Evolutionary conservation across 2,797 vertebrate species (phyloP).

Genomic region (Crocodylus rhombifer): DNA sequence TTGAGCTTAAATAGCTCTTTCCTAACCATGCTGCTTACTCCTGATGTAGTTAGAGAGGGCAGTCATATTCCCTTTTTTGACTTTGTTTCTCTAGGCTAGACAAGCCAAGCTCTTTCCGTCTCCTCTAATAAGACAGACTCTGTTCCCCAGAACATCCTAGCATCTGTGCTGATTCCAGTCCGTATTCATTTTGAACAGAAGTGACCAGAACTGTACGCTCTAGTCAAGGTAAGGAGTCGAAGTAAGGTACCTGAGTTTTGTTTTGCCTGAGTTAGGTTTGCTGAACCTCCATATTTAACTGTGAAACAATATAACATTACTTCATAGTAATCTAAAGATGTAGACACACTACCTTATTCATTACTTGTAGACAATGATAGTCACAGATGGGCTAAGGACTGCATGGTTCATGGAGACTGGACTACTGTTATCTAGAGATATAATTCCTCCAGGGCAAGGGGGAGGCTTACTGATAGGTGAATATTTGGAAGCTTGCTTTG

Average conservation of each 20-base stretch:
- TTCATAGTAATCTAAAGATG: neutral
- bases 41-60: too few relatives aligned
- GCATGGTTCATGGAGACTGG: neutral
- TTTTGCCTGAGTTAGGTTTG: neutral
- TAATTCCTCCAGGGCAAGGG: neutral
- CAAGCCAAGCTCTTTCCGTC: neutral
- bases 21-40: neutral
- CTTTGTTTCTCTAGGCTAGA: neutral
- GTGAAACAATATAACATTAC: neutral
- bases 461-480: too few relatives aligned
- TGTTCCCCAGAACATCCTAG: slow-evolving; percentile 1
- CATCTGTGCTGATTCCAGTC: neutral
- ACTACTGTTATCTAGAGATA: neutral
- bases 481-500: neutral
- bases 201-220: neutral
- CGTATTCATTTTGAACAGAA: neutral
- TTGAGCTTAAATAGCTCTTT: neutral
- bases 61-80: too few relatives aligned
- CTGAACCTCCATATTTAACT: neutral
- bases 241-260: neutral
- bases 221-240: too few relatives aligned
- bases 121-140: neutral
- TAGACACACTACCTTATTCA: neutral
- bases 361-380: neutral
- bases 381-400: neutral